Conservation (phyloP, 2,888 invertebrate genomes). For the Drosophila bunnanda region DNA sequence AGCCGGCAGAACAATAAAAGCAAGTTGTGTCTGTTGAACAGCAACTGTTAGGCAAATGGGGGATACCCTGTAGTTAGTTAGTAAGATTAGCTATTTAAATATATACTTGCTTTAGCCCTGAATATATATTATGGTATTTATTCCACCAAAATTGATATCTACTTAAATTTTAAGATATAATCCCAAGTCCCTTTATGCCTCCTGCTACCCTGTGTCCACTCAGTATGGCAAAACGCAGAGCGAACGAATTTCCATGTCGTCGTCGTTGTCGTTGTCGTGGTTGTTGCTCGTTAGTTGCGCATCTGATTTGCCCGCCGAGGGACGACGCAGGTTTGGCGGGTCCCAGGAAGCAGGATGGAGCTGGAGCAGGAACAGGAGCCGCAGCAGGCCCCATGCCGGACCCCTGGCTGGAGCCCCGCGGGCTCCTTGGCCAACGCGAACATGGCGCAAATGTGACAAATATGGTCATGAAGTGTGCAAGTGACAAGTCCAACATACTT, state of each 20-base stretch:
- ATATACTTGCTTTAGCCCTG: background rate
- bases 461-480: constrained; percentile 82
- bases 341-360: background rate
- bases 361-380: background rate
- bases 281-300: constrained; percentile 79
- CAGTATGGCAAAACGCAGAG: constrained; percentile 44
- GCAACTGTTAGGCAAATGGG: constrained; percentile 1
- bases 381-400: constrained; percentile 46
- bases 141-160: background rate
- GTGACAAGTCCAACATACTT: constrained; percentile 81
- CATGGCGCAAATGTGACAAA: constrained; percentile 81
- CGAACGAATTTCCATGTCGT: constrained; percentile 73
- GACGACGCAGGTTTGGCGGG: constrained; percentile 5
- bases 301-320: constrained; percentile 73
- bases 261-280: constrained; percentile 74
- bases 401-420: constrained; percentile 41
- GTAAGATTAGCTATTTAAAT: background rate
- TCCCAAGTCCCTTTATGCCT: constrained; percentile 19
- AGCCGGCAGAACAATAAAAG: constrained; percentile 73
- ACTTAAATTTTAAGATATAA: too few species aligned
- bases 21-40: constrained; percentile 41
- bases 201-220: constrained; percentile 42
- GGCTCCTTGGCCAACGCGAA: constrained; percentile 49
- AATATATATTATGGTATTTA: background rate
- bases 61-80: background rate